These are phyloP conservation scores for Tanytarsus gracilentus DNA, from an alignment of 2,888 invertebrate genomes.

Conservation along the genomic window DNA sequence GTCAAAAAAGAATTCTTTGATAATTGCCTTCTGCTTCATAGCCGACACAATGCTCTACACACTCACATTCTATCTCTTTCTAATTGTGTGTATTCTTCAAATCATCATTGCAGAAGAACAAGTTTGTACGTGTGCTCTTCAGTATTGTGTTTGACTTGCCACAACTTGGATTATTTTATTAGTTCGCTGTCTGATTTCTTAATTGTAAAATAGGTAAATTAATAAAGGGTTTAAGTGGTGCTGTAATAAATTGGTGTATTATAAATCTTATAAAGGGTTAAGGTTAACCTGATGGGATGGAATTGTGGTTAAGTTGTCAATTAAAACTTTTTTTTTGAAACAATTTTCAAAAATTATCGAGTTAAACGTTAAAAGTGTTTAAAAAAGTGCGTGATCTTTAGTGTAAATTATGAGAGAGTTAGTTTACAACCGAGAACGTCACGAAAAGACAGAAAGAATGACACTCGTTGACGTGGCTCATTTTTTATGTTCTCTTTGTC, in stretches of 20 bases:
- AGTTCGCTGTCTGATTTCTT: background rate
- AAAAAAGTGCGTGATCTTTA: no score
- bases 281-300: background rate
- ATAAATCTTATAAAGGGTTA: background rate
- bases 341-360: no score
- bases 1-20: conserved; percentile 21
- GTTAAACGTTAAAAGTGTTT: no score
- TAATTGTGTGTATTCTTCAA: conserved; percentile 8
- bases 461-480: no score
- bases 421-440: no score
- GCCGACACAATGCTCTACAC: no score
- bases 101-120: conserved; percentile 6
- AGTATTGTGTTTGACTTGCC: conserved; percentile 20
- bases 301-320: background rate
- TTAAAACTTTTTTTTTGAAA: background rate
- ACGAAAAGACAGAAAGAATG: no score
- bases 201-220: background rate
- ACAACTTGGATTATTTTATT: background rate
- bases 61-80: conserved; percentile 18
- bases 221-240: background rate
- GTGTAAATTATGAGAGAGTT: no score
- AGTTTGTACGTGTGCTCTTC: conserved; percentile 3
- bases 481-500: no score
- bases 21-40: conserved; percentile 15
- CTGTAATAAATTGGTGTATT: background rate